phyloP scores from a whole-genome alignment of 2,888 invertebrate genomes.

The Eupithecia inturbata region DNA sequence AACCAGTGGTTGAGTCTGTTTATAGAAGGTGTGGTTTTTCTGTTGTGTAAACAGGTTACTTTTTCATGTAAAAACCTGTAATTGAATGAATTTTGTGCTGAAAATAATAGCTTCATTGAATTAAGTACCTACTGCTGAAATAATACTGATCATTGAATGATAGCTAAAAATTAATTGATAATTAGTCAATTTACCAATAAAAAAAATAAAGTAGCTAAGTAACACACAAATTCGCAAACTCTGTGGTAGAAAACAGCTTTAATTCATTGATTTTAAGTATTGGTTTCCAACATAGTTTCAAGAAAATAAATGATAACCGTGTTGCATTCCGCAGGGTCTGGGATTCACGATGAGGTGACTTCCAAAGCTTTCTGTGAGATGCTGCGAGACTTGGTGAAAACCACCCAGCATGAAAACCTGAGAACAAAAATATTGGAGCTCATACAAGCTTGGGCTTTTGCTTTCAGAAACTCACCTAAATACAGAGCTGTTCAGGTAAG shows the following conservation, averaged over 20 bases:
- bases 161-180: not conserved
- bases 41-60: not conserved
- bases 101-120: not conserved
- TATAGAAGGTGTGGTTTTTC: not conserved
- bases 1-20: too few relatives aligned
- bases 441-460: constrained; percentile 98
- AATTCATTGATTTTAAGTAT: not conserved
- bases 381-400: constrained; percentile 93
- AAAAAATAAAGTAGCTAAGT: too few relatives aligned
- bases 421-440: constrained; percentile 95
- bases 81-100: not conserved
- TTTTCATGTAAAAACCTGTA: not conserved
- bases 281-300: not conserved
- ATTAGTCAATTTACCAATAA: not conserved
- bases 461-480: constrained; percentile 96
- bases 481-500: constrained; percentile 94
- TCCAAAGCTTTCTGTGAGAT: constrained; percentile 97
- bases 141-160: not conserved
- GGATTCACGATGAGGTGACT: constrained; percentile 96
- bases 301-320: not conserved
- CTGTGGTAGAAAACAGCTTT: not conserved
- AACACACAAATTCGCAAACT: too few relatives aligned
- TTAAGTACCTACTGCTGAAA: not conserved
- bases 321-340: constrained; percentile 78
- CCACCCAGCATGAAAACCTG: constrained; percentile 92